phyloP scores from a whole-genome alignment of 2,113 vertebrate genomes.

The Spermophilus dauricus region DNA sequence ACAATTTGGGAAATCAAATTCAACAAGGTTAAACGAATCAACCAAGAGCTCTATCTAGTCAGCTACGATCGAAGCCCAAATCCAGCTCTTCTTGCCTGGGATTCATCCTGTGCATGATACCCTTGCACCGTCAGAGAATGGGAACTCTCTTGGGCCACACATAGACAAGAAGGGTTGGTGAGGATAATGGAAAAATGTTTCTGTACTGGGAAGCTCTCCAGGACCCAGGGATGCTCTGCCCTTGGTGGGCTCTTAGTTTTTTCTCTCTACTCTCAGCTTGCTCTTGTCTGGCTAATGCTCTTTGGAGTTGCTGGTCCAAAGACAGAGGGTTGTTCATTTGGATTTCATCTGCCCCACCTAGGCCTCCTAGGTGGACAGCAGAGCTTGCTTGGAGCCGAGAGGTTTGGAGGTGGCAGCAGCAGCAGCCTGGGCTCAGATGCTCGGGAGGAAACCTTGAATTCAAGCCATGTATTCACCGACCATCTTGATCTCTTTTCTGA shows the following conservation, averaged over 20 bases:
- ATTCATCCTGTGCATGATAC: neutral
- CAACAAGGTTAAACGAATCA: neutral
- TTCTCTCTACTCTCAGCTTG: neutral
- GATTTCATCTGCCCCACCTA: rapidly evolving
- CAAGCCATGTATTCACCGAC: neutral
- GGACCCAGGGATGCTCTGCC: neutral
- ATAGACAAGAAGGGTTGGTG: neutral
- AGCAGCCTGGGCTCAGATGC: neutral
- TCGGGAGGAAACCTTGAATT: neutral
- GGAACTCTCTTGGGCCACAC: neutral
- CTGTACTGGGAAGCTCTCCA: neutral
- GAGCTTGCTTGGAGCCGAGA: neutral
- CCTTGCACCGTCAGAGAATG: neutral
- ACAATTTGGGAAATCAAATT: constrained; percentile 43
- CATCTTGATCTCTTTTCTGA: neutral
- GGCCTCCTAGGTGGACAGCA: neutral
- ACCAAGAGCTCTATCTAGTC: neutral
- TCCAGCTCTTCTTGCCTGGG: neutral
- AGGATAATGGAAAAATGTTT: neutral
- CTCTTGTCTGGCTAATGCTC: neutral
- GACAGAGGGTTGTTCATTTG: neutral
- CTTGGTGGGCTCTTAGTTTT: neutral
- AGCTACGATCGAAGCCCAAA: neutral
- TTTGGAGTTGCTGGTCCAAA: neutral
- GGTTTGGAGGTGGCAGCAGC: neutral